These are phyloP conservation scores for Phocoena sinus DNA, from an alignment of 2,113 vertebrate species.

Conservation along the genomic window DNA sequence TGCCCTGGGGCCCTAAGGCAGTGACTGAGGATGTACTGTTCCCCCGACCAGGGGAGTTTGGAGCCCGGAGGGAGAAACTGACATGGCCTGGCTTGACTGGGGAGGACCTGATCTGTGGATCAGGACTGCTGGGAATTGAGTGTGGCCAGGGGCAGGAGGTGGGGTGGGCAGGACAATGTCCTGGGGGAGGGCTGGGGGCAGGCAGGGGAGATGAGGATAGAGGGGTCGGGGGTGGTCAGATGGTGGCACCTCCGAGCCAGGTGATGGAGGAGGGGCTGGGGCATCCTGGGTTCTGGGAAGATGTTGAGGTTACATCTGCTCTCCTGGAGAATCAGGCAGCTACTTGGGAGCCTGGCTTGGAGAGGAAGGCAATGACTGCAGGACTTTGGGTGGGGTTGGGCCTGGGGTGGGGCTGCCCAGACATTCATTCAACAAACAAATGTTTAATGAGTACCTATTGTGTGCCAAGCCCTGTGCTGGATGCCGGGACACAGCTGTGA, in stretches of 20 bases:
- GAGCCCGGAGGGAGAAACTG: background rate
- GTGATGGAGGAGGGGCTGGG: background rate
- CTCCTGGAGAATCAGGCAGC: background rate
- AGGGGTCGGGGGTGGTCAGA: background rate
- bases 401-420: background rate
- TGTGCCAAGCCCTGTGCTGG: background rate
- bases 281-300: background rate
- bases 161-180: background rate
- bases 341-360: background rate
- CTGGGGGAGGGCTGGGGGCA: rapidly evolving
- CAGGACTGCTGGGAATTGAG: background rate
- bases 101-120: background rate
- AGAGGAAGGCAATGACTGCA: background rate
- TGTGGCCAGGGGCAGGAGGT: background rate
- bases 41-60: background rate
- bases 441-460: background rate
- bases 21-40: background rate
- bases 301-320: background rate
- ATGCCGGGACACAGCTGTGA: background rate
- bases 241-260: background rate
- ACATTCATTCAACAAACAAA: background rate
- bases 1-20: background rate
- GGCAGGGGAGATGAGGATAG: background rate
- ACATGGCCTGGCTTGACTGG: background rate
- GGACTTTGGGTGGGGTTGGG: background rate